phyloP scores from a whole-genome alignment of 2,113 vertebrate genomes.

The Upupa epops region DNA sequence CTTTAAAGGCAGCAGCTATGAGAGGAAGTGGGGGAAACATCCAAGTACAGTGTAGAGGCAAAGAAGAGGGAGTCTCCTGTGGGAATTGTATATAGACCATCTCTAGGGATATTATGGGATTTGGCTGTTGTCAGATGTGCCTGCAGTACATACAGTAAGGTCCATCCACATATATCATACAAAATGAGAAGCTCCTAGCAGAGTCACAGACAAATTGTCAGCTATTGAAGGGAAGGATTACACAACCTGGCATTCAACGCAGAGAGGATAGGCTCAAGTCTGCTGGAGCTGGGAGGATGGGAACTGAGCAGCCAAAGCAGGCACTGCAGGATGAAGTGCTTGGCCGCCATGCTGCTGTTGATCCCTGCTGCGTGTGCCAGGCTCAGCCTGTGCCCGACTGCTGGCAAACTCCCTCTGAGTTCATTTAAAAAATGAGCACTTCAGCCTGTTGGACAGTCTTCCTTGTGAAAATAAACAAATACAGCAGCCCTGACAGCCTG shows the following conservation, averaged over 20 bases:
- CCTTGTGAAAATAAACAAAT: conserved; percentile 4
- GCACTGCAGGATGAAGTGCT: neutral
- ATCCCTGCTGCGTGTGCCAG: neutral
- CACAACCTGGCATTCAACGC: accelerated
- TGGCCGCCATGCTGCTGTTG: neutral
- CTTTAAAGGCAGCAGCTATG: neutral
- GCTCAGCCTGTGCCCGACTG: neutral
- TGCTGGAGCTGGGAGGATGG: neutral
- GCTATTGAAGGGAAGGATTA: neutral
- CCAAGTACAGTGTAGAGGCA: neutral
- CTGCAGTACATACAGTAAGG: neutral
- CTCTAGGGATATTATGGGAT: neutral
- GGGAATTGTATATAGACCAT: neutral
- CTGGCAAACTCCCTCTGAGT: neutral
- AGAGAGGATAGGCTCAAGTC: accelerated
- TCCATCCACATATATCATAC: accelerated
- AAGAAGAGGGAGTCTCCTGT: neutral
- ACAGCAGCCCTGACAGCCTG: neutral
- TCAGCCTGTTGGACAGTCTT: neutral
- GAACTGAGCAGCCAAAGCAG: neutral
- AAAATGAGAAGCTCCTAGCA: neutral
- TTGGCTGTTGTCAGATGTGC: neutral
- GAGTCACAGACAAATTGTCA: neutral
- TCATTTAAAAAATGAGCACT: neutral
- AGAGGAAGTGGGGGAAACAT: neutral